Base-by-base conservation (phyloP, 2,113 vertebrate species). In the Pagrus major region DNA sequence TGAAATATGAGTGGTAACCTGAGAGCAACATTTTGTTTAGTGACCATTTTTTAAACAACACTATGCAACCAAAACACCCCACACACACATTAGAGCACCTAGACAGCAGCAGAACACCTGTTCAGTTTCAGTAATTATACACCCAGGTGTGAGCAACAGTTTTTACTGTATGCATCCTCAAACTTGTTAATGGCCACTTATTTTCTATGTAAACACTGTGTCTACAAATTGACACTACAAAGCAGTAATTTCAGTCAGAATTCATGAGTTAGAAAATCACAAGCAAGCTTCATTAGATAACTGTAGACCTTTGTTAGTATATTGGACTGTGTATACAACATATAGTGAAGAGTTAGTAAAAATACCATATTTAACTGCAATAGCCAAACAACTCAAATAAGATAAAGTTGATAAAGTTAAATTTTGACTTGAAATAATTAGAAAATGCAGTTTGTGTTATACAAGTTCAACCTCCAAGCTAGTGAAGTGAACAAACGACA, bases 401-500 rank as follows among this genome's bases (percentile, higher is more conserved):
- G 64, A 63, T 31, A 46, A 59, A 54, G 18, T n/a, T n/a, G n/a
- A n/a, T n/a, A n/a, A n/a, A n/a, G n/a, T n/a, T n/a, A 39, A 41
- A 61, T 27, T 27, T 54, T 54, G 12, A 29, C 15, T 47, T 35
- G 9, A 35, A 51, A 2, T 18, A 46, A 23, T n/a, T 14, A 21
- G 0, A 44, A 71, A 55, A 44, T 25, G 4, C 31, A 16, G 1
- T 11, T 16, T 27, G 16, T 33, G 2, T 60, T 37, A 8, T 15
- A 39, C 14, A 27, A 20, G 27, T 33, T 35, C 44, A 80, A 33
- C 9, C 16, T 31, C 20, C 31, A 41, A 72, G 56, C 6, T 37
- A 18, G 9, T 51, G 42, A 59, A 18, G 37, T 59, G 33, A 67
- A 56, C 60, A 78, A 86, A 85, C 47, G 87, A 78, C 75, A 80